These are phyloP conservation scores for Denticeps clupeoides DNA, from an alignment of 2,797 vertebrate species.

Conservation along the genomic window DNA sequence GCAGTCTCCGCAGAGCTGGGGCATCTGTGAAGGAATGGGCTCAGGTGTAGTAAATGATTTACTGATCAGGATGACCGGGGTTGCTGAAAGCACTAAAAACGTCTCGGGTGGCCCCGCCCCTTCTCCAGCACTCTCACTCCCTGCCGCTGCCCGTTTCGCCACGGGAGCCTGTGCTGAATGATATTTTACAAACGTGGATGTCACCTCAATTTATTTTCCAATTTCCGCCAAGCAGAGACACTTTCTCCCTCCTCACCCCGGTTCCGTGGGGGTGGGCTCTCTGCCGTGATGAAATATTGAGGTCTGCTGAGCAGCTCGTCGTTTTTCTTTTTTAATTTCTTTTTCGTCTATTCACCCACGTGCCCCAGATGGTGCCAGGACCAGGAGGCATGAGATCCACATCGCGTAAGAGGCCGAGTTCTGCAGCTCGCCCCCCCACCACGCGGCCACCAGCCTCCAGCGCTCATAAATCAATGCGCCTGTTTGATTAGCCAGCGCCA, in stretches of 20 bases:
- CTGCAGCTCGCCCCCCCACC: neutral
- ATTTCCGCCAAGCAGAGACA: constrained; percentile 42
- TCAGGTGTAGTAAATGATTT: no score
- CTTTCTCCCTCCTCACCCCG: no score
- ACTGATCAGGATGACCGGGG: no score
- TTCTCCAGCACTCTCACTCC: constrained; percentile 20
- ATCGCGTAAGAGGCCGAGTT: no score
- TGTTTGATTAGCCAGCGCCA: neutral
- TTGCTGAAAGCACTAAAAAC: no score
- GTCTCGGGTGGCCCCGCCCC: no score
- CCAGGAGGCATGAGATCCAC: no score
- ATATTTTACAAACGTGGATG: constrained; percentile 50
- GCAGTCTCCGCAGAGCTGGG: no score
- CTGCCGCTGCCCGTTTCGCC: constrained; percentile 8
- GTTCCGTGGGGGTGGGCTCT: neutral
- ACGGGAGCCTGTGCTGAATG: constrained; percentile 5
- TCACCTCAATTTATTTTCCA: constrained; percentile 62
- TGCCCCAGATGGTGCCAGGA: constrained; percentile 5
- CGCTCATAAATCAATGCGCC: constrained; percentile 1
- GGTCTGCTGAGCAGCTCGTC: constrained; percentile 6
- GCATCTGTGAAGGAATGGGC: no score
- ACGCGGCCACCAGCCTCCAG: neutral
- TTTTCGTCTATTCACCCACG: neutral
- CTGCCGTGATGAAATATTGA: constrained; percentile 27
- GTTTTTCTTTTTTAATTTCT: constrained; percentile 4